phyloP scores from a whole-genome alignment of 2,113 vertebrate species.

The Dryoscopus gambensis region DNA sequence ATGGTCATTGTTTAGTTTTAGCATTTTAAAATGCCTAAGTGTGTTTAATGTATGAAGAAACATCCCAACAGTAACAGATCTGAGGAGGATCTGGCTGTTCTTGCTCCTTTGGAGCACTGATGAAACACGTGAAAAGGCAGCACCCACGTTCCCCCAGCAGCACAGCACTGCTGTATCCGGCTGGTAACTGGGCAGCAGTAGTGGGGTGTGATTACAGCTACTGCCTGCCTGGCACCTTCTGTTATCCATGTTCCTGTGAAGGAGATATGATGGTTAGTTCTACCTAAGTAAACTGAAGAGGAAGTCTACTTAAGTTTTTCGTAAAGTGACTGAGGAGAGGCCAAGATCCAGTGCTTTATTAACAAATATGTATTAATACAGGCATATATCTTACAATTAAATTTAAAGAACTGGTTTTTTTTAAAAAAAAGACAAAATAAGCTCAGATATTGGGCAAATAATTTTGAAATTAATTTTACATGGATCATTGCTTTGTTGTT shows the following conservation, averaged over 20 bases:
- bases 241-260: neutral
- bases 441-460: neutral
- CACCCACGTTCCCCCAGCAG: rapidly evolving
- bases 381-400: neutral
- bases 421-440: neutral
- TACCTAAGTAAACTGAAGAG: neutral
- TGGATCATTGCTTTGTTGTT: neutral
- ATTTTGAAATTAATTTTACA: neutral
- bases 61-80: neutral
- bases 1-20: neutral
- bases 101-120: neutral
- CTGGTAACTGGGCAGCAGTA: neutral
- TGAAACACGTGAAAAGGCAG: neutral
- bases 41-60: neutral
- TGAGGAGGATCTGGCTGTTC: neutral
- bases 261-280: neutral
- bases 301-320: neutral
- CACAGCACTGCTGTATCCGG: neutral
- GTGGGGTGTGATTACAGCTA: neutral
- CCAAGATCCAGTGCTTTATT: neutral
- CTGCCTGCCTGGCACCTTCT: neutral
- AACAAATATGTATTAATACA: neutral
- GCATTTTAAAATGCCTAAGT: neutral
- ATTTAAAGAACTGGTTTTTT: neutral
- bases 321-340: neutral